Percentiles rank a stretch among this genome's conserved stretches.
Conservation (phyloP, 1,140 invertebrate species). For the Paraescarpia echinospica region DNA sequence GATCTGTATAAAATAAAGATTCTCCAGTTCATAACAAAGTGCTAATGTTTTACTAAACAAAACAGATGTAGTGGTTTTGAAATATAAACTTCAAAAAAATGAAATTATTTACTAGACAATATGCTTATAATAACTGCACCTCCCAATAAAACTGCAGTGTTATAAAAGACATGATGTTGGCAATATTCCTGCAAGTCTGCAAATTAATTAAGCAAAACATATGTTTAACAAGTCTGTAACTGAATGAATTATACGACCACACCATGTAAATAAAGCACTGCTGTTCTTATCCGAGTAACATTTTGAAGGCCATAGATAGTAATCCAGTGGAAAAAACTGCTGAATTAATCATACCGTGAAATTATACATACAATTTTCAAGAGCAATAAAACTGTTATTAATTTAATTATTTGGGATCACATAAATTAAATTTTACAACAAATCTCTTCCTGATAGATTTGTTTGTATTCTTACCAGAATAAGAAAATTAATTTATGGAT, state of each 20-base stretch:
- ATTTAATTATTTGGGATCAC: background rate
- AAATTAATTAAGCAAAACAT: background rate
- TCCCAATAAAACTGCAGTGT: background rate
- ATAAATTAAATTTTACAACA: background rate
- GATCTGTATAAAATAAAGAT: no score
- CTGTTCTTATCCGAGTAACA: background rate
- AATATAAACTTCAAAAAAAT: background rate
- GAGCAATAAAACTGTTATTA: background rate
- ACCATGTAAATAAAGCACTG: background rate
- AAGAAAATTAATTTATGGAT: background rate
- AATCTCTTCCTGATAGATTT: background rate
- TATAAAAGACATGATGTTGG: background rate
- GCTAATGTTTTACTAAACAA: background rate
- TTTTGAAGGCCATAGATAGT: background rate
- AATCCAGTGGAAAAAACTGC: background rate
- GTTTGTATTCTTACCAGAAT: background rate
- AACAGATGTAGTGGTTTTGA: background rate
- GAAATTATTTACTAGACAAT: background rate
- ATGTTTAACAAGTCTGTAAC: background rate
- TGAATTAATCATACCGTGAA: background rate
- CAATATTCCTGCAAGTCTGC: background rate
- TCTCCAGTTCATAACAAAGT: background rate
- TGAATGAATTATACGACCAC: background rate
- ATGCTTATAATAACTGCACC: background rate
- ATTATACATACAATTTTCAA: background rate